Percentiles rank a stretch among this genome's conserved stretches.
Evolutionary conservation across 2,888 invertebrate species (phyloP).

Genomic region (Cynaeus angustus): DNA sequence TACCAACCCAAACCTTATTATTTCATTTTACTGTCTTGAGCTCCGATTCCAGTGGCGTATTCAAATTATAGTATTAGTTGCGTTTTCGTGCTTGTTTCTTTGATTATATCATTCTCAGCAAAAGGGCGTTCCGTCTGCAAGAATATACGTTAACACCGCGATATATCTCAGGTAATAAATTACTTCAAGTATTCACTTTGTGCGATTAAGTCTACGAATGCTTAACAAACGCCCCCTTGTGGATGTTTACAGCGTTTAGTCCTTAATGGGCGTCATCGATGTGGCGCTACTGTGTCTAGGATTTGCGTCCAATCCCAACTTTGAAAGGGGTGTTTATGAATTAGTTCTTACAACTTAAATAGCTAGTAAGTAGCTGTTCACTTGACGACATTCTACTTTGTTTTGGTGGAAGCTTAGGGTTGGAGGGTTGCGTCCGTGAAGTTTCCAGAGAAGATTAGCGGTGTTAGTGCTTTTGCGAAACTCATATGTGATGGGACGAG

Average conservation of each 20-base stretch:
- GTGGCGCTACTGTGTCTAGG: conserved; percentile 2
- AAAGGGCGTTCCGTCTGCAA: background rate
- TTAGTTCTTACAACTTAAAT: conserved; percentile 24
- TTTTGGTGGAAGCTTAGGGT: conserved; percentile 17
- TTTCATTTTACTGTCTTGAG: no score
- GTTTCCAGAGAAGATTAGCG: conserved; percentile 19
- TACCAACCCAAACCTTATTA: no score
- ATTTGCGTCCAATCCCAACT: background rate
- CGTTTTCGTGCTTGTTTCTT: no score
- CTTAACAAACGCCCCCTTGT: background rate
- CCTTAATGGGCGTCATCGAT: conserved; percentile 13
- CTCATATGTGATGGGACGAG: conserved; percentile 7
- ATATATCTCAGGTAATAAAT: conserved; percentile 18
- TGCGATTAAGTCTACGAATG: conserved; percentile 13
- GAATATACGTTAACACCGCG: background rate
- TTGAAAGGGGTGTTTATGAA: conserved; percentile 25
- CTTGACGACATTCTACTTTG: conserved; percentile 31
- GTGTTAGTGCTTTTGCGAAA: conserved; percentile 12
- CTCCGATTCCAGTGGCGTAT: no score
- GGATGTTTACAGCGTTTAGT: conserved; percentile 1
- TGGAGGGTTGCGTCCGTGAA: conserved; percentile 9
- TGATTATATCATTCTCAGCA: background rate
- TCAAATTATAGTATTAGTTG: no score
- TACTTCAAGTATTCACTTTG: conserved; percentile 5
- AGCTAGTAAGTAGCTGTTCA: conserved; percentile 25